phyloP scores from a whole-genome alignment of 2,888 invertebrate genomes.

The Amblyjoppa proteus region DNA sequence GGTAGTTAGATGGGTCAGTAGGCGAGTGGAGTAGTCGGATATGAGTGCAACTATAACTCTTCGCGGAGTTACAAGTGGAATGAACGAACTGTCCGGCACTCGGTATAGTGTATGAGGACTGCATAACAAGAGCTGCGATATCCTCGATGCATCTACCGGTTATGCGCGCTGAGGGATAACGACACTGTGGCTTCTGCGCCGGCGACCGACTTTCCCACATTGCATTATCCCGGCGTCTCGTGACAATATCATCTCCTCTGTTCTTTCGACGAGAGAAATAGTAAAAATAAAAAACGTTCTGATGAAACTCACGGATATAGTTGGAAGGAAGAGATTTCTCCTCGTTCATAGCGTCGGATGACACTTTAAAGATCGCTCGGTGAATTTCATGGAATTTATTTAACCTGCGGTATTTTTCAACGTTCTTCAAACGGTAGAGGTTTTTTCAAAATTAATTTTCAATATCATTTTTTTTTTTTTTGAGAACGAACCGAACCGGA shows the following conservation, averaged over 20 bases:
- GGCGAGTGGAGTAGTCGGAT: conserved; percentile 52
- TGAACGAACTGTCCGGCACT: conserved; percentile 25
- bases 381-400: conserved; percentile 3
- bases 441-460: background rate
- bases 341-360: background rate
- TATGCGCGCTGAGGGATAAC: conserved; percentile 39
- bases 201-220: conserved; percentile 47
- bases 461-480: background rate
- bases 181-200: conserved; percentile 1
- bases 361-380: background rate
- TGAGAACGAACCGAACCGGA: background rate
- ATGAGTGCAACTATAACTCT: conserved; percentile 13
- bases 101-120: conserved; percentile 4
- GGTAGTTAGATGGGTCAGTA: conserved; percentile 60
- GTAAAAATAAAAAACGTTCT: background rate
- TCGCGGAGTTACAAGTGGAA: conserved; percentile 13
- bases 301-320: conserved; percentile 4
- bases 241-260: conserved; percentile 9
- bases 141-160: conserved; percentile 37
- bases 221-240: conserved; percentile 25
- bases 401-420: background rate
- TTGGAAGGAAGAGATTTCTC: background rate
- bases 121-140: conserved; percentile 38
- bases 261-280: conserved; percentile 4
- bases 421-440: background rate